A percentile compares a stretch with the other conserved stretches of the same genome.
Conservation (phyloP, 2,797 vertebrate genomes). For the Leuciscus waleckii region DNA sequence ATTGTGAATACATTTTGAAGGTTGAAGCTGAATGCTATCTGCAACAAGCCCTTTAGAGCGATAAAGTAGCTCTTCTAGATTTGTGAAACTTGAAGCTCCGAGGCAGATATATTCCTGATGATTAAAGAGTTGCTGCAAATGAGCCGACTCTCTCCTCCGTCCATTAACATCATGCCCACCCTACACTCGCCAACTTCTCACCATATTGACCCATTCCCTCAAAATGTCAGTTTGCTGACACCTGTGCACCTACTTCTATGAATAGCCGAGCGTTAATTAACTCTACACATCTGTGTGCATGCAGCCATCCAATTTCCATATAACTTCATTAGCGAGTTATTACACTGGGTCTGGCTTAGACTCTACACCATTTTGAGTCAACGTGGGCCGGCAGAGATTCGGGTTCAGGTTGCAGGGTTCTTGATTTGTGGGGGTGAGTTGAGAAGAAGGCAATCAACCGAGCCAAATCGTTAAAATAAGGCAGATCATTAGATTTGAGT, state of each 20-base stretch:
- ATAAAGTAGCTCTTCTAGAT: conserved; percentile 35
- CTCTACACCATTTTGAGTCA: conserved; percentile 25
- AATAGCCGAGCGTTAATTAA: conserved; percentile 69
- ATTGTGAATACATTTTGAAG: not conserved
- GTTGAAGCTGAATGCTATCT: not conserved
- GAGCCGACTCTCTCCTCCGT: not conserved
- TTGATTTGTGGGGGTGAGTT: conserved; percentile 30
- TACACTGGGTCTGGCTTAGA: conserved; percentile 61
- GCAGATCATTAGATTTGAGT: conserved; percentile 29
- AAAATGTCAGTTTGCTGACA: conserved; percentile 41
- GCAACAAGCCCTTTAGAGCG: not conserved
- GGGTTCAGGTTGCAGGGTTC: conserved; percentile 21
- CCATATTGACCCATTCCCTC: conserved; percentile 53
- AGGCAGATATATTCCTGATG: not conserved
- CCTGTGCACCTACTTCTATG: conserved; percentile 29
- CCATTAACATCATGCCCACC: conserved; percentile 44
- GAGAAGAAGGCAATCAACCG: conserved; percentile 46
- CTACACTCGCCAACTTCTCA: conserved; percentile 31
- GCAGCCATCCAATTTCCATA: conserved; percentile 60
- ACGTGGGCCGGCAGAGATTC: conserved; percentile 25
- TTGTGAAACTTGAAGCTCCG: conserved; percentile 53
- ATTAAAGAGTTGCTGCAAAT: conserved; percentile 20
- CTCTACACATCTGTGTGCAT: conserved; percentile 58
- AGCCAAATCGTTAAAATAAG: conserved; percentile 55
- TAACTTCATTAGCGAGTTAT: conserved; percentile 73